phyloP scores from a whole-genome alignment of 2,888 invertebrate species.

The Leucophenga maculata region DNA sequence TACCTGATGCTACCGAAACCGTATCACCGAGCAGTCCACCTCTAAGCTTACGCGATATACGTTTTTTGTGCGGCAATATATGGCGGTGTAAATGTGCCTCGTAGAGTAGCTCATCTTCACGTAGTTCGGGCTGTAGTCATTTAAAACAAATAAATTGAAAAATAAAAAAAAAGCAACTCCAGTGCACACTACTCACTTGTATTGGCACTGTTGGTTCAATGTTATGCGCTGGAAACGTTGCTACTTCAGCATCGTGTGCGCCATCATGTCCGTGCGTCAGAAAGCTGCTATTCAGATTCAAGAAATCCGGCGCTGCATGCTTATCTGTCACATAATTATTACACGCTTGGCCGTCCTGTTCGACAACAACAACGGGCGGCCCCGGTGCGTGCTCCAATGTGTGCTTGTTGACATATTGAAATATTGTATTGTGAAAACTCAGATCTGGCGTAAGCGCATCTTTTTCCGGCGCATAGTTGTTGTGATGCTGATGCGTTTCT shows the following conservation, averaged over 20 bases:
- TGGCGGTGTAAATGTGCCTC: conserved; percentile 73
- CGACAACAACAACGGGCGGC: neutral
- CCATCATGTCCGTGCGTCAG: conserved; percentile 37
- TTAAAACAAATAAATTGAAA: neutral
- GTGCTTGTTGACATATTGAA: conserved; percentile 61
- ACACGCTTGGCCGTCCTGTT: neutral
- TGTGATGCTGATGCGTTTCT: conserved; percentile 11
- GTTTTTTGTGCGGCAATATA: conserved; percentile 88
- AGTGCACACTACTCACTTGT: conserved; percentile 42
- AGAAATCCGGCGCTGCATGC: conserved; percentile 42
- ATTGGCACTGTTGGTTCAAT: conserved; percentile 59
- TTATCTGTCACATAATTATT: conserved; percentile 7
- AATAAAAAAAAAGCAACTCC: neutral
- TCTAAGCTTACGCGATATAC: conserved; percentile 84
- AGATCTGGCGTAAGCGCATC: conserved; percentile 58
- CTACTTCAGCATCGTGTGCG: conserved; percentile 13
- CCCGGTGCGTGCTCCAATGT: conserved; percentile 22
- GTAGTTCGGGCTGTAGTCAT: conserved; percentile 30
- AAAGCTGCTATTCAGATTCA: conserved; percentile 53
- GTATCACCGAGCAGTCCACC: conserved; percentile 52
- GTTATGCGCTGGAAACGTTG: conserved; percentile 48
- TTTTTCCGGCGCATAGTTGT: conserved; percentile 30
- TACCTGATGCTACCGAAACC: conserved; percentile 43
- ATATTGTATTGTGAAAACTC: conserved; percentile 62
- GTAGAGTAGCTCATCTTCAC: conserved; percentile 48